Conservation (phyloP, 2,113 vertebrate species). For the Ptilonorhynchus violaceus region DNA sequence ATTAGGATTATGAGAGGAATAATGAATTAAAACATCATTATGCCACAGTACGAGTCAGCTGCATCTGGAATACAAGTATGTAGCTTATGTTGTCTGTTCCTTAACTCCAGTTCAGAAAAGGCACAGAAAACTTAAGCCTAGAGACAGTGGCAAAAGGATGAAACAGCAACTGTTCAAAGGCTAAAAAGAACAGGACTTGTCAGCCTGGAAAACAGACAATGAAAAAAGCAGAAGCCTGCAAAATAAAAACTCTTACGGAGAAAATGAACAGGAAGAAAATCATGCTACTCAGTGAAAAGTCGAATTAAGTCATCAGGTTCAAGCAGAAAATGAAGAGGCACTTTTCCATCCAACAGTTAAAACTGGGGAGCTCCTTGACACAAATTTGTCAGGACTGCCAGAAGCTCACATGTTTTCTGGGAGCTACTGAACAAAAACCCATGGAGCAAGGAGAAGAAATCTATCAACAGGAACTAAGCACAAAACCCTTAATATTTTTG, state of each 20-base stretch:
- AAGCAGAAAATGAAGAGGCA: background rate
- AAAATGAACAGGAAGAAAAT: background rate
- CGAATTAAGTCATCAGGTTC: background rate
- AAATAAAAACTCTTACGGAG: background rate
- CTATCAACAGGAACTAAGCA: background rate
- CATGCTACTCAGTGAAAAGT: background rate
- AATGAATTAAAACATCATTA: background rate
- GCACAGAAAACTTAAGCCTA: background rate
- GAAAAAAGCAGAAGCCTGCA: background rate
- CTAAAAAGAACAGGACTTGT: background rate
- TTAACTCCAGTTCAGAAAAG: background rate
- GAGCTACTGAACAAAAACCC: background rate
- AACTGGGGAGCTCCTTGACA: background rate
- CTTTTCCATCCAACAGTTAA: background rate
- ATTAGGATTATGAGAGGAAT: background rate
- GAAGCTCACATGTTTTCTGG: background rate
- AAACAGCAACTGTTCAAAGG: background rate
- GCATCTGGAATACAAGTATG: background rate
- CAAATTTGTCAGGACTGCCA: background rate
- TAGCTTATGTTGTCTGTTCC: background rate
- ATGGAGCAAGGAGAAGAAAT: fast-evolving
- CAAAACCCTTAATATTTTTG: background rate
- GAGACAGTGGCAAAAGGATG: background rate
- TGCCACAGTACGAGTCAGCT: background rate
- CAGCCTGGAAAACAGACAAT: background rate